phyloP scores from a whole-genome alignment of 1,140 invertebrate genomes.

The Drosophila repleta region DNA sequence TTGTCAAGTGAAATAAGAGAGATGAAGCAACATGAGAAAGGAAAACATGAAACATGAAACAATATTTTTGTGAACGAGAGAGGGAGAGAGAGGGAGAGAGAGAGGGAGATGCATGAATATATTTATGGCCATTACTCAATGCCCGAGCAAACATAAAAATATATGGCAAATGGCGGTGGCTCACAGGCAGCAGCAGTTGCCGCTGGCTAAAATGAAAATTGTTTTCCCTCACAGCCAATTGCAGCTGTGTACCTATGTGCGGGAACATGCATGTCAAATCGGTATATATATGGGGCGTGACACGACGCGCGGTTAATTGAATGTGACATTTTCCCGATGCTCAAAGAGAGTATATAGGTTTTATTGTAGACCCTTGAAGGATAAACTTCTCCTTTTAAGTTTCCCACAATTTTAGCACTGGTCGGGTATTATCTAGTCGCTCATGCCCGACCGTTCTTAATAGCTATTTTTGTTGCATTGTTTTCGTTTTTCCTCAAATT shows the following conservation, averaged over 20 bases:
- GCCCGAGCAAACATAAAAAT: conserved; percentile 54
- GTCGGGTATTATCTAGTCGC: no score
- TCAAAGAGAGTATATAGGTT: no score
- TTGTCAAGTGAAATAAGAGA: conserved; percentile 16
- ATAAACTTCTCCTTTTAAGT: no score
- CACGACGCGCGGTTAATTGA: conserved; percentile 27
- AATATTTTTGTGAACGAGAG: conserved; percentile 25
- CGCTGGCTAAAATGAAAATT: conserved; percentile 43
- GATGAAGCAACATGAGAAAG: not conserved
- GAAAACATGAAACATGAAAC: conserved; percentile 3
- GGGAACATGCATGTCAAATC: not conserved
- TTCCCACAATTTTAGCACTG: no score
- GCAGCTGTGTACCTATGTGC: conserved; percentile 1
- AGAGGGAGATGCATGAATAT: conserved; percentile 5
- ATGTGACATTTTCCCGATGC: not conserved
- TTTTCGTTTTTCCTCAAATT: not conserved
- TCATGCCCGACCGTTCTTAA: no score
- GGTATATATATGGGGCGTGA: conserved; percentile 28
- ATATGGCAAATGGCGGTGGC: conserved; percentile 34
- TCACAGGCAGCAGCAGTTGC: conserved; percentile 9
- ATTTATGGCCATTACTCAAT: conserved; percentile 59
- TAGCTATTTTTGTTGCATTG: not conserved
- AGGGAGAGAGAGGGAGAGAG: no score
- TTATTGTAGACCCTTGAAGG: no score
- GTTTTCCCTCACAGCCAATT: conserved; percentile 23